phyloP scores from a whole-genome alignment of 2,888 invertebrate species.

The Stratiomys singularior region DNA sequence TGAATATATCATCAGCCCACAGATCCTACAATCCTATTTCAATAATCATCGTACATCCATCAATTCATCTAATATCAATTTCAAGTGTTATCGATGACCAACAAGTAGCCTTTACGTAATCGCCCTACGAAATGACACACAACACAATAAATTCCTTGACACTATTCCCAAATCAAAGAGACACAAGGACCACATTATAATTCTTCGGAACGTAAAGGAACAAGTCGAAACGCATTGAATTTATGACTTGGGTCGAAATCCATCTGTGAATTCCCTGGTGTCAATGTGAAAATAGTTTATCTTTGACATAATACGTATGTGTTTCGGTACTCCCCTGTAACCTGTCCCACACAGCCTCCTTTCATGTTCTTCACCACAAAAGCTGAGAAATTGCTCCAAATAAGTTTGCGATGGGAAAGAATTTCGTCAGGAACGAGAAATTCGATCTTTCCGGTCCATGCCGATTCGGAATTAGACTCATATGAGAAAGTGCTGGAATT shows the following conservation, averaged over 20 bases:
- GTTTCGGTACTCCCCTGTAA: slow-evolving; percentile 36
- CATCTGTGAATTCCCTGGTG: slow-evolving; percentile 46
- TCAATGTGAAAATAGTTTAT: slow-evolving; percentile 54
- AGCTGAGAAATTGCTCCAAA: background rate
- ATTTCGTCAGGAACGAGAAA: slow-evolving; percentile 2
- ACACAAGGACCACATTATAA: slow-evolving; percentile 20
- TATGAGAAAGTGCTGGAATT: slow-evolving; percentile 8
- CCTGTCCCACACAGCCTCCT: slow-evolving; percentile 8
- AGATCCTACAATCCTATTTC: too few species aligned
- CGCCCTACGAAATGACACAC: slow-evolving; percentile 28
- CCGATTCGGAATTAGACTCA: slow-evolving; percentile 1
- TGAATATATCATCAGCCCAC: too few species aligned
- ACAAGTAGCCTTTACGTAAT: slow-evolving; percentile 45
- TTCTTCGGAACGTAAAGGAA: slow-evolving; percentile 7
- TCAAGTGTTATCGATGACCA: slow-evolving; percentile 38
- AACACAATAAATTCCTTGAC: slow-evolving; percentile 38
- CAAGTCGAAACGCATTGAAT: slow-evolving; percentile 36
- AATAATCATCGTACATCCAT: slow-evolving; percentile 15
- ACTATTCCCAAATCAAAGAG: slow-evolving; percentile 34
- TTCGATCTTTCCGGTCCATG: slow-evolving; percentile 13
- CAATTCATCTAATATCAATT: slow-evolving; percentile 40
- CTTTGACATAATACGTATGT: slow-evolving; percentile 52
- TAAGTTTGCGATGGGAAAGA: slow-evolving; percentile 14
- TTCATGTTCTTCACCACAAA: background rate
- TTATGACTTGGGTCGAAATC: slow-evolving; percentile 46